Conservation (phyloP, 2,797 vertebrate species). For the Clarias pachynema region DNA sequence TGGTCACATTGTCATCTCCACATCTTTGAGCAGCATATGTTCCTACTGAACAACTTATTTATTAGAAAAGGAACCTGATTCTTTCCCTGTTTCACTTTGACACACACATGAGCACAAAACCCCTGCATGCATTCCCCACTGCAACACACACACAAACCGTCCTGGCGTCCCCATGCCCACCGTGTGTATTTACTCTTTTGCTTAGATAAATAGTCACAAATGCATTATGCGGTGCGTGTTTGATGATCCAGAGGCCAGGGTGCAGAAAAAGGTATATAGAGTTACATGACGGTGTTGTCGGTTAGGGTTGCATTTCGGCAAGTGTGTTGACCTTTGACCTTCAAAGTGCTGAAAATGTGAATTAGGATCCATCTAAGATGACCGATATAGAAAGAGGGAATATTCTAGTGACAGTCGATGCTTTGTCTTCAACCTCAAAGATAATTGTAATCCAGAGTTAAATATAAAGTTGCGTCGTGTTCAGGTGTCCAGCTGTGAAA, state of each 20-base stretch:
- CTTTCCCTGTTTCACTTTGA: background rate
- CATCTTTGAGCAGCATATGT: constrained; percentile 17
- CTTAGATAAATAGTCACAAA: constrained; percentile 45
- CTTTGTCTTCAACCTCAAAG: background rate
- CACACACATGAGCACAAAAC: constrained; percentile 18
- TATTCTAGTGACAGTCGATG: background rate
- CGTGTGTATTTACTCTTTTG: constrained; percentile 42
- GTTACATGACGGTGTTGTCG: background rate
- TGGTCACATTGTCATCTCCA: constrained; percentile 17
- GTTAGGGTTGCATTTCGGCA: constrained; percentile 15
- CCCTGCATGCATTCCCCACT: background rate
- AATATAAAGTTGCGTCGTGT: background rate
- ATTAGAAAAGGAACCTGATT: constrained; percentile 45
- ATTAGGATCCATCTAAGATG: background rate
- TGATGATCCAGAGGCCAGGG: constrained; percentile 32
- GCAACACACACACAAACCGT: constrained; percentile 4
- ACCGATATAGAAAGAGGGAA: constrained; percentile 17
- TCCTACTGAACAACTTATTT: constrained; percentile 44
- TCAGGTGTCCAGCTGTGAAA: background rate
- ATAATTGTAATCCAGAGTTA: background rate
- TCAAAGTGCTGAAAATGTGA: constrained; percentile 11
- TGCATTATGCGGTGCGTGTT: constrained; percentile 37
- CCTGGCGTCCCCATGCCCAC: constrained; percentile 1
- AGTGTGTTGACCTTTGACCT: constrained; percentile 42
- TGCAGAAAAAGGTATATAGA: background rate